Evolutionary conservation across 2,797 vertebrate species (phyloP).

Genomic region (Scomberomorus guttatus): DNA sequence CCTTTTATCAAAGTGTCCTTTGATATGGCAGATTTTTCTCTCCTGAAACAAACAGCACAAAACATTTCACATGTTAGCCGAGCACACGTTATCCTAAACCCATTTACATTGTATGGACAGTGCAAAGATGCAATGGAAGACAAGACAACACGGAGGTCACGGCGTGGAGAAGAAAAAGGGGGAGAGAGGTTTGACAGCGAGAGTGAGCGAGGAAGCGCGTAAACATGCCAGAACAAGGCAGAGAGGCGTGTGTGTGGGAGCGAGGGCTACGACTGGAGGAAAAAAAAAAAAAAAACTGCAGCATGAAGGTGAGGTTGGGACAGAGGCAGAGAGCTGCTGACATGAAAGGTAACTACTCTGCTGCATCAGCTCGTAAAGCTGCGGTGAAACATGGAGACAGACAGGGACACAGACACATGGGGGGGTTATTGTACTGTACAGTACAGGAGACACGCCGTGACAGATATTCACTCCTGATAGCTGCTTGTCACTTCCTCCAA

Average conservation of each 20-base stretch:
- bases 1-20: slow-evolving; percentile 24
- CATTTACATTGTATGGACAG: not conserved
- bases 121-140: not conserved
- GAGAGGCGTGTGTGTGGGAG: slow-evolving; percentile 13
- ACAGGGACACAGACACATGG: not conserved
- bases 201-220: slow-evolving; percentile 57
- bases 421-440: not conserved
- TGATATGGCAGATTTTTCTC: slow-evolving; percentile 21
- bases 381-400: not conserved
- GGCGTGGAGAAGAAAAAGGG: not conserved
- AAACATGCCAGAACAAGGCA: slow-evolving; percentile 78
- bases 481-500: slow-evolving; percentile 70
- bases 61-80: not conserved
- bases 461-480: slow-evolving; percentile 65
- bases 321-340: not conserved
- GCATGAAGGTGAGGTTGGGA: slow-evolving; percentile 22
- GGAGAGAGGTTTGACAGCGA: slow-evolving; percentile 36
- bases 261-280: not conserved
- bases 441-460: slow-evolving; percentile 20
- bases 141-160: slow-evolving; percentile 33
- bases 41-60: slow-evolving; percentile 58
- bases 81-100: not conserved
- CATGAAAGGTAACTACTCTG: slow-evolving; percentile 2
- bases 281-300: not conserved
- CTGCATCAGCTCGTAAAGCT: not conserved